Base-by-base conservation (phyloP, 2,113 vertebrate genomes). In the Varanus salvator region DNA sequence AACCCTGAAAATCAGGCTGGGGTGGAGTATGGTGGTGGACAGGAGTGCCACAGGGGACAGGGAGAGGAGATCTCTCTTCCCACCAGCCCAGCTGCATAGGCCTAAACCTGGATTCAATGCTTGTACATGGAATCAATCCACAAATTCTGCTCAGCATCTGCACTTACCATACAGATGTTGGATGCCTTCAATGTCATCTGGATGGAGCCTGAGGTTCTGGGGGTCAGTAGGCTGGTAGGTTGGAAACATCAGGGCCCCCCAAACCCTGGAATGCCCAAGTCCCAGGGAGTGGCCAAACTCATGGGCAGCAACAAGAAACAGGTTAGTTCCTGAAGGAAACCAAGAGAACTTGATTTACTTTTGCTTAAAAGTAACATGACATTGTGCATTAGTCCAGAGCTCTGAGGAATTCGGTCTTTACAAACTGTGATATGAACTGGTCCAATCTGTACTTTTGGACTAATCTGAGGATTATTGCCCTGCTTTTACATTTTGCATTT, bases 251-350 rank as follows among this genome's bases (percentile, higher is more conserved):
- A 99, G 96, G 50, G 99, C 98, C 64, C 97, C 97, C 0, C 96
- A 94, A 86, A 98, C 98, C 0, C 77, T 9, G 29, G 99, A 99
- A 95, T 99, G 98, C 66, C 89, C 66, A 31, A 99, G 97, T 50
- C 98, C 99, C 86, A 99, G 90, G 60, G 99, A 97, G 93, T 99
- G 99, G 25, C 99, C 99, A 71, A 99, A 90, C 94, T 99, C 99
- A 95, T 99, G 99, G 93, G 98, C 98, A 23, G 98, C 98, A 66
- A 99, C 98, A 0, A 97, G 90, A 93, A 98, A 99, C 84, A 99
- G 96, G 72, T 98, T 97, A 74, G 95, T 97, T 9, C 97, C 99
- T 99, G 69, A 86, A 95, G 95, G 14, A 15, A 85, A 64, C 81
- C 66, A 44, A 17, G 60, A 93, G 29, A 92, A 91, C 88, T 6